Evolutionary conservation across 1,140 invertebrate species (phyloP).

Genomic region (Tribolium castaneum): DNA sequence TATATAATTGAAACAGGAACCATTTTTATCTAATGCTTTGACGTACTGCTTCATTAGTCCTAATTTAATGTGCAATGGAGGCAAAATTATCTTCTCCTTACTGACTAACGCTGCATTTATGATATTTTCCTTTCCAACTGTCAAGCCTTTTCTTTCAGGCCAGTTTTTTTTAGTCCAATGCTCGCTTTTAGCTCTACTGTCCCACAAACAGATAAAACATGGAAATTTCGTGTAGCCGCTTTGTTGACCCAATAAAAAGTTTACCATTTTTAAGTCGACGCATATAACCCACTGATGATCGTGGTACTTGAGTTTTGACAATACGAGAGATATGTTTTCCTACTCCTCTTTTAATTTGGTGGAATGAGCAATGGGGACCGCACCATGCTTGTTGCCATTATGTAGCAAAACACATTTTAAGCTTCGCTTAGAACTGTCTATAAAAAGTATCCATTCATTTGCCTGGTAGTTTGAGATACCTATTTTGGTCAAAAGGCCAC

Average conservation of each 20-base stretch:
- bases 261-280: slow-evolving; percentile 59
- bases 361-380: slow-evolving; percentile 54
- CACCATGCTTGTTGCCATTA: slow-evolving; percentile 61
- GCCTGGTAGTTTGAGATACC: background rate
- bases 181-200: too few species aligned
- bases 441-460: slow-evolving; percentile 45
- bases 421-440: slow-evolving; percentile 61
- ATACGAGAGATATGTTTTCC: slow-evolving; percentile 40
- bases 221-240: slow-evolving; percentile 61
- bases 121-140: too few species aligned
- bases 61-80: too few species aligned
- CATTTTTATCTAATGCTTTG: too few species aligned
- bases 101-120: too few species aligned
- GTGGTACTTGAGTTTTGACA: too few species aligned
- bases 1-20: too few species aligned
- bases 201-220: slow-evolving; percentile 56
- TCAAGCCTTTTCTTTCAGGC: too few species aligned
- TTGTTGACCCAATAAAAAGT: slow-evolving; percentile 59
- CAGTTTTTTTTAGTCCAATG: too few species aligned
- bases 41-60: too few species aligned
- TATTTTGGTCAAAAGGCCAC: background rate
- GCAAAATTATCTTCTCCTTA: too few species aligned
- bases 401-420: slow-evolving; percentile 63
- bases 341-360: slow-evolving; percentile 60
- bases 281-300: slow-evolving; percentile 57